Percentiles rank a stretch among this genome's conserved stretches.
These are phyloP conservation scores for Nothoprocta perdicaria DNA, from an alignment of 2,113 vertebrate species.

Conservation along the genomic window DNA sequence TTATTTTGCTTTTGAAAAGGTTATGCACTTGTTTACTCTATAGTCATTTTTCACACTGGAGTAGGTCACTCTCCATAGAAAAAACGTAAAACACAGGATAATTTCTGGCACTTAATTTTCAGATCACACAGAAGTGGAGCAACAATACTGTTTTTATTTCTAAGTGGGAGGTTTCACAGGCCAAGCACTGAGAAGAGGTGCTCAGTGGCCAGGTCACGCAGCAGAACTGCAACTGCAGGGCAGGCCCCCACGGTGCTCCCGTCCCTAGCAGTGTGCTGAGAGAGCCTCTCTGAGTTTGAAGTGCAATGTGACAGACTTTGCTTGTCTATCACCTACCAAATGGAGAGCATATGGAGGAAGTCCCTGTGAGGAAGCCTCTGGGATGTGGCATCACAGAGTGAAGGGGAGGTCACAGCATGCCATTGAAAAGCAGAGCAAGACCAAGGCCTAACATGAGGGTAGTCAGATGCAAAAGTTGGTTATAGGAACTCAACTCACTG, in stretches of 20 bases:
- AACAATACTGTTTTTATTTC: not conserved
- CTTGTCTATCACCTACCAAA: not conserved
- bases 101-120: not conserved
- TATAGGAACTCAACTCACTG: fast-evolving
- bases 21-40: fast-evolving
- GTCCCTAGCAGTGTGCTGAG: not conserved
- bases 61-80: too few relatives aligned
- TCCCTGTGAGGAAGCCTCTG: too few relatives aligned
- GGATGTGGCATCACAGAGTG: fast-evolving
- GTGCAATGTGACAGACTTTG: not conserved
- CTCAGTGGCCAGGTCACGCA: fast-evolving
- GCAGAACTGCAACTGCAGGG: not conserved
- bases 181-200: not conserved
- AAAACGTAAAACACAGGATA: not conserved
- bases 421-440: not conserved
- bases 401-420: not conserved
- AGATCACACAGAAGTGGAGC: fast-evolving
- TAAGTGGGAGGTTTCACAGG: fast-evolving
- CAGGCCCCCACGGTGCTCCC: not conserved
- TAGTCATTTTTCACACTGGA: not conserved
- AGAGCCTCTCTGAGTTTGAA: not conserved
- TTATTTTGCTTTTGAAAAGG: not conserved
- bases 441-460: fast-evolving
- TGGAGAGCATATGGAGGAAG: not conserved
- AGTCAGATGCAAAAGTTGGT: not conserved